A percentile compares a stretch with the other conserved stretches of the same genome.
Evolutionary conservation across 2,797 vertebrate genomes (phyloP).

Genomic region (Pogonophryne albipinna): DNA sequence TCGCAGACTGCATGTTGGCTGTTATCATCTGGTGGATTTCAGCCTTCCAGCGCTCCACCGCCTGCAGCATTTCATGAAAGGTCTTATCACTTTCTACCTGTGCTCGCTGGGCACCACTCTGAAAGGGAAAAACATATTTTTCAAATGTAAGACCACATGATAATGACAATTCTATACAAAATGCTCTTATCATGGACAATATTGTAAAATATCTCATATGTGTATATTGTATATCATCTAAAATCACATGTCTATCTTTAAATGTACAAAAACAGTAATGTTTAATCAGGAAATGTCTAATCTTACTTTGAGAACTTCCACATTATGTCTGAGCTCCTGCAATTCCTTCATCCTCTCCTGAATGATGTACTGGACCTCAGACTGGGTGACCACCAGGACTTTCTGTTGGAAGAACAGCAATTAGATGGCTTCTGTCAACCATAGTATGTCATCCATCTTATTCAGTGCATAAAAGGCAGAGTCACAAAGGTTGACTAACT

Average conservation of each 20-base stretch:
- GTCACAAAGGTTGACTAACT: background rate
- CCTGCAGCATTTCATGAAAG: slow-evolving; percentile 86
- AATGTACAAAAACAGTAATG: background rate
- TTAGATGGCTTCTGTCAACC: background rate
- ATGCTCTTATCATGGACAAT: background rate
- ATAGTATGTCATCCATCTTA: background rate
- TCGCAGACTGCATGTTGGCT: slow-evolving; percentile 84
- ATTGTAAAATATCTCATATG: background rate
- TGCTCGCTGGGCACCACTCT: slow-evolving; percentile 82
- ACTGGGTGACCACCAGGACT: slow-evolving; percentile 83
- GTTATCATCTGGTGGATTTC: slow-evolving; percentile 85
- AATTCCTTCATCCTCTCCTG: slow-evolving; percentile 88
- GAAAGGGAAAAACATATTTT: slow-evolving; percentile 10
- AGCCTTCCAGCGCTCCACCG: slow-evolving; percentile 86
- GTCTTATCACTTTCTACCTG: slow-evolving; percentile 85
- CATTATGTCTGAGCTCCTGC: slow-evolving; percentile 87
- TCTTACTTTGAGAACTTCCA: slow-evolving; percentile 85
- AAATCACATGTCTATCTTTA: background rate
- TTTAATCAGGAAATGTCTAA: background rate
- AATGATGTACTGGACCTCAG: slow-evolving; percentile 87
- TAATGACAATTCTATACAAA: no score
- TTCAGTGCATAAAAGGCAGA: background rate
- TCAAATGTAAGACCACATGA: background rate
- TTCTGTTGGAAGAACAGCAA: slow-evolving; percentile 75
- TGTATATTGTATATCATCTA: background rate